Percentiles rank a stretch among this genome's conserved stretches.
Evolutionary conservation across 1,140 invertebrate genomes (phyloP).

Genomic region (Bradynema listronoti): DNA sequence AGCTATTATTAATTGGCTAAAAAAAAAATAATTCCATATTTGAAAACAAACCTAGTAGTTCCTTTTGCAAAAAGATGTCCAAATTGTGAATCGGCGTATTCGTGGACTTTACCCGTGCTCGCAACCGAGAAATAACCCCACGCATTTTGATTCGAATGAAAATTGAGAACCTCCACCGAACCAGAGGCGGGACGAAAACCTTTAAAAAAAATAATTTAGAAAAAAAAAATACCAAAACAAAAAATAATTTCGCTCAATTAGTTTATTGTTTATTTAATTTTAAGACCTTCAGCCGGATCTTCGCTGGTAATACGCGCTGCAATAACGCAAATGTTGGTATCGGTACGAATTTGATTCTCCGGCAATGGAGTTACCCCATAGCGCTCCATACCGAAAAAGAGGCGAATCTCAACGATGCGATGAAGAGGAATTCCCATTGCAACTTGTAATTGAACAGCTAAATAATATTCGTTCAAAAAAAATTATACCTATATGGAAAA

Average conservation of each 20-base stretch:
- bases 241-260: no score
- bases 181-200: conserved; percentile 96
- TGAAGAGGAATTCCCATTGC: conserved; percentile 96
- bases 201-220: conserved; percentile 48
- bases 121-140: conserved; percentile 99
- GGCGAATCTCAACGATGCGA: conserved; percentile 88
- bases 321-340: conserved; percentile 93
- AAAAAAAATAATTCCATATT: conserved; percentile 26
- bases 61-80: conserved; percentile 99
- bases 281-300: conserved; percentile 98
- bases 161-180: conserved; percentile 94
- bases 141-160: conserved; percentile 94
- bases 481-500: not conserved
- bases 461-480: not conserved
- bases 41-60: conserved; percentile 79
- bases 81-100: conserved; percentile 99
- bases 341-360: conserved; percentile 65
- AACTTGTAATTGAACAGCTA: conserved; percentile 87
- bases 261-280: no score
- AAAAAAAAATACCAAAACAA: conserved; percentile 20
- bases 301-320: conserved; percentile 96
- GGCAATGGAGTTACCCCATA: conserved; percentile 58
- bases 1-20: not conserved
- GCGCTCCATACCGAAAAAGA: conserved; percentile 80
- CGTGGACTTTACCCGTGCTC: conserved; percentile 90